Conservation (phyloP, 2,113 vertebrate species). For the Camelus bactrianus region DNA sequence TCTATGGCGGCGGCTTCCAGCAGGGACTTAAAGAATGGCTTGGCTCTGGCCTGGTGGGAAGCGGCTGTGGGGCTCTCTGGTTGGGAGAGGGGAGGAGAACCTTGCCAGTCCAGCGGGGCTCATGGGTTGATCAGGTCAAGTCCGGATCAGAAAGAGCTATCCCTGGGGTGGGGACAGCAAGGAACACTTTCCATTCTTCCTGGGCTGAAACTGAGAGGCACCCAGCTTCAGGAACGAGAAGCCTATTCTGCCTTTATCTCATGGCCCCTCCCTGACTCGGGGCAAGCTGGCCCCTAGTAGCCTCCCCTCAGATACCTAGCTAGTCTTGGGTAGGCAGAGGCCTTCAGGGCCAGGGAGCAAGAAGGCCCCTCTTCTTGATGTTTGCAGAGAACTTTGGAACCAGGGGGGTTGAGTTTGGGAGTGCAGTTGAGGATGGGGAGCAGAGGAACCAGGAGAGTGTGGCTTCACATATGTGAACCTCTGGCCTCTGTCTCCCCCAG, state of each 20-base stretch:
- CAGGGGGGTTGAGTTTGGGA: neutral
- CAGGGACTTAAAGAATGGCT: slow-evolving; percentile 65
- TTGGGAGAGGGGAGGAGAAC: slow-evolving; percentile 22
- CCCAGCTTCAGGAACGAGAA: slow-evolving; percentile 38
- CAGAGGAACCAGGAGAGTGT: neutral
- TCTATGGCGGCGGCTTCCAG: slow-evolving; percentile 59
- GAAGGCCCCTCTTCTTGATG: neutral
- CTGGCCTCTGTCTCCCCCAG: neutral
- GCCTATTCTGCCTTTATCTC: neutral
- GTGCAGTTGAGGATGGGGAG: neutral
- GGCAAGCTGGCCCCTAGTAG: neutral
- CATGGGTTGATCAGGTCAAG: neutral
- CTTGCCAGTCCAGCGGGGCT: neutral
- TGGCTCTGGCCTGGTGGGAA: slow-evolving; percentile 64
- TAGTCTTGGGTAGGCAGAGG: neutral
- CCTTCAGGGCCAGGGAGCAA: neutral
- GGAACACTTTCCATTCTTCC: slow-evolving; percentile 54
- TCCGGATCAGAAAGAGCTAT: slow-evolving; percentile 11
- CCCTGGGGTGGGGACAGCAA: neutral
- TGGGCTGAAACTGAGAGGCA: slow-evolving; percentile 5
- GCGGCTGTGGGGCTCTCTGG: neutral
- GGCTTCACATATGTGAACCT: slow-evolving; percentile 28
- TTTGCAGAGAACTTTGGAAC: neutral
- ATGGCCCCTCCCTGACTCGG: neutral
- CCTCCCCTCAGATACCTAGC: neutral